Conservation (phyloP, 2,888 invertebrate genomes). For the Apodemia hepburni region DNA sequence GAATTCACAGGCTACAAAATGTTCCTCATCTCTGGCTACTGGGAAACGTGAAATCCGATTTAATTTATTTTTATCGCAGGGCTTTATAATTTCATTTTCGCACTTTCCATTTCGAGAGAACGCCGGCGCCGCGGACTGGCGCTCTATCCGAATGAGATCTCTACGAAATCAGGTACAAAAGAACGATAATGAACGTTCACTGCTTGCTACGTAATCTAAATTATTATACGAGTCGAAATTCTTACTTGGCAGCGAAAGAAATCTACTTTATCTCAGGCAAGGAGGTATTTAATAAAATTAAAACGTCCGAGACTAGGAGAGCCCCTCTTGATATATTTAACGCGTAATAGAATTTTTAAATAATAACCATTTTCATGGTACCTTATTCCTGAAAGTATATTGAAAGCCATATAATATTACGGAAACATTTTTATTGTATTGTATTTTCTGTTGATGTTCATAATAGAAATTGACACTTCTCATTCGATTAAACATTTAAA, state of each 20-base stretch:
- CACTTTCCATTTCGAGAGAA: slow-evolving; percentile 78
- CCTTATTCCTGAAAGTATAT: background rate
- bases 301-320: slow-evolving; percentile 63
- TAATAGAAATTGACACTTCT: too few relatives aligned
- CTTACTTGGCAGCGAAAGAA: slow-evolving; percentile 75
- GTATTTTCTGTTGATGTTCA: too few relatives aligned
- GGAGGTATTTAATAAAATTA: slow-evolving; percentile 74
- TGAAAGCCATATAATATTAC: background rate
- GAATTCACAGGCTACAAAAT: slow-evolving; percentile 73
- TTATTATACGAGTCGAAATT: slow-evolving; percentile 78
- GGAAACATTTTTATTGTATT: too few relatives aligned
- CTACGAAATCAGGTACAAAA: slow-evolving; percentile 77
- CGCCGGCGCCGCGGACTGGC: slow-evolving; percentile 72
- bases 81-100: slow-evolving; percentile 81
- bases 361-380: slow-evolving; percentile 40
- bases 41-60: slow-evolving; percentile 77
- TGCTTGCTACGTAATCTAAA: slow-evolving; percentile 79
- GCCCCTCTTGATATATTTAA: slow-evolving; percentile 62
- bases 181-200: slow-evolving; percentile 80
- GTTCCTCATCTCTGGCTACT: slow-evolving; percentile 72
- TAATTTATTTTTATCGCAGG: slow-evolving; percentile 80
- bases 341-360: slow-evolving; percentile 51
- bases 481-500: too few relatives aligned
- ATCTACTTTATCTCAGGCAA: slow-evolving; percentile 73
- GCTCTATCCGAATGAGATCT: slow-evolving; percentile 80